Evolutionary conservation across 2,888 invertebrate genomes (phyloP), one percentile per base, ranked within the genome.

Genomic region (Thalpophila matura): DNA sequence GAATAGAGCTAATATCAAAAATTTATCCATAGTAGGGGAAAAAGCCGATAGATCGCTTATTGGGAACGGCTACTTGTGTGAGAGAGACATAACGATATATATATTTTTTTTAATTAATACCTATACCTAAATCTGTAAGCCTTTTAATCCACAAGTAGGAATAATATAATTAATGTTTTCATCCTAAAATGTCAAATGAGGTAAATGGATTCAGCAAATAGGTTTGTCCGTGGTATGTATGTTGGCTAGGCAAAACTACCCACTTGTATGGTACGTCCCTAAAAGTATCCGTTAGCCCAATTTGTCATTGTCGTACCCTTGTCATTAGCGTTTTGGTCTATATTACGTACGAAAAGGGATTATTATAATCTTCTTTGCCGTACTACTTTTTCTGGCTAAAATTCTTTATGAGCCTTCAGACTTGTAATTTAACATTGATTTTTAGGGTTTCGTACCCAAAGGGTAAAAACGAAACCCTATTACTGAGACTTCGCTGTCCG

Each of bases 241-340:
- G 61, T 60, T 9, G 35, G 46, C 40, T 53, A 43, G 51, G n/a
- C n/a, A n/a, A n/a, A n/a, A 29, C 47, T 47, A 42, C 40, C 10
- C 38, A 26, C 49, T 68, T 42, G 46, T 68, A 51, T 64, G 55
- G 64, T 54, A n/a, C 37, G 55, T 37, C 6, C 54, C 18, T 55
- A 47, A 63, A 55, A 24, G 38, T 46, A 47, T 37, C 29, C 22
- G 45, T 33, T 50, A 27, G 27, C 10, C 38, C 69, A 63, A 68
- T 68, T 68, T 63, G 63, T 68, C 68, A 69, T 38, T 69, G 68
- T 68, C 68, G 7, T 43, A 68, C 68, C 68, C 69, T 70, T 50
- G 40, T 64, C 71, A 40, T 58, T 63, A 57, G 37, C 37, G 37
- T 45, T 51, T 46, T 31, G 18, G 33, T 60, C 42, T 55, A 26